Evolutionary conservation across 2,113 vertebrate species (phyloP).

Genomic region (Steatornis caripensis): DNA sequence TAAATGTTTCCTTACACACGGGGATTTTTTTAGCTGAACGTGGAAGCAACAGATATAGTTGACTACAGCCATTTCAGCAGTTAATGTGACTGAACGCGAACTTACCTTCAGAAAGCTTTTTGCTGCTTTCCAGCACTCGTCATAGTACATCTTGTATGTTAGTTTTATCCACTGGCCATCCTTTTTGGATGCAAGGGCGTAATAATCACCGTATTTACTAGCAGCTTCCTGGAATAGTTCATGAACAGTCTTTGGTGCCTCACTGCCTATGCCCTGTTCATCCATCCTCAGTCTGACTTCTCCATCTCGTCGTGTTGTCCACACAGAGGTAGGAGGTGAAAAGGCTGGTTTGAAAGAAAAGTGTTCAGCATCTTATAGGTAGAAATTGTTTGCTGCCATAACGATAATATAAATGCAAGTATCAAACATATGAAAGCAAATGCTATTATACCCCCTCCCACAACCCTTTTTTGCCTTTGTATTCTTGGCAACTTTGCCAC

Average conservation of each 20-base stretch:
- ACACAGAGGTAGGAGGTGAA: conserved; percentile 31
- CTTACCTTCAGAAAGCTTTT: conserved; percentile 89
- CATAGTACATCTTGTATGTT: conserved; percentile 84
- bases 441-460: no score
- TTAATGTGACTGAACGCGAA: accelerated
- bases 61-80: not conserved
- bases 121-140: conserved; percentile 80
- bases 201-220: conserved; percentile 61
- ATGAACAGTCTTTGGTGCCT: conserved; percentile 78
- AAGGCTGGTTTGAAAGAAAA: not conserved
- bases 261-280: conserved; percentile 69
- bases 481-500: not conserved
- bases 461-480: not conserved
- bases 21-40: not conserved
- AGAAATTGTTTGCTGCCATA: not conserved
- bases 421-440: not conserved
- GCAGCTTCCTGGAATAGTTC: conserved; percentile 75
- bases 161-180: conserved; percentile 69
- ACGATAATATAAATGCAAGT: not conserved
- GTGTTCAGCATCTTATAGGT: not conserved
- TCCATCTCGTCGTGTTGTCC: conserved; percentile 73
- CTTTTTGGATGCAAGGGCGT: conserved; percentile 82
- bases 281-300: conserved; percentile 83
- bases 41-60: not conserved
- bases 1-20: accelerated